Conservation (phyloP, 2,888 invertebrate species). For the Chamaedrilus cognettii region DNA sequence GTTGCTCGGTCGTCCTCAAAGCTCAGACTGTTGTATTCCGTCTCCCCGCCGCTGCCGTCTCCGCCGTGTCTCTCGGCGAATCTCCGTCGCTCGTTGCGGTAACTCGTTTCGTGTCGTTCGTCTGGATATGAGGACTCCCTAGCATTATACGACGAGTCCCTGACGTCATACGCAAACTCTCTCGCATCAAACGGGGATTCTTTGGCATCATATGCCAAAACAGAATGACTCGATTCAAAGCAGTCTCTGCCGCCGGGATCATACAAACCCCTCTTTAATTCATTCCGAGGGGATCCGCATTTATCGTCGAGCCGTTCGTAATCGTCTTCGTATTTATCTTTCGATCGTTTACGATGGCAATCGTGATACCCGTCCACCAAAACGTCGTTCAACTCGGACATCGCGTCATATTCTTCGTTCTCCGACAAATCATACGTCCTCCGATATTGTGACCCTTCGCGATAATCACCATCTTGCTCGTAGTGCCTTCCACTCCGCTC, state of each 20-base stretch:
- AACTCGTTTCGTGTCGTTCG: slow-evolving; percentile 6
- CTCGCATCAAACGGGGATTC: too few species aligned
- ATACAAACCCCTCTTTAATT: too few species aligned
- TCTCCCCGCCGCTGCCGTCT: slow-evolving; percentile 5
- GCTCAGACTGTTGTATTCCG: slow-evolving; percentile 5
- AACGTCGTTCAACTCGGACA: too few species aligned
- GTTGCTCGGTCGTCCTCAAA: slow-evolving; percentile 16
- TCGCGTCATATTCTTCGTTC: background rate
- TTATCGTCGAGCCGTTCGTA: background rate
- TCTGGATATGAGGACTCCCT: background rate
- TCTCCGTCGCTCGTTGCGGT: background rate
- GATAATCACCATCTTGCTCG: background rate
- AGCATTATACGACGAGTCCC: too few species aligned
- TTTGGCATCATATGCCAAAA: too few species aligned
- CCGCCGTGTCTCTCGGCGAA: background rate
- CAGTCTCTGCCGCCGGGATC: too few species aligned
- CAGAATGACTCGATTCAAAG: too few species aligned
- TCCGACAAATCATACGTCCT: background rate
- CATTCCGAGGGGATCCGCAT: too few species aligned
- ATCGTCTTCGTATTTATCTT: background rate
- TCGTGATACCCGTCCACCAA: too few species aligned
- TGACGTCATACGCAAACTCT: background rate
- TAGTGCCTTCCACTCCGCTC: too few species aligned
- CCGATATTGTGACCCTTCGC: background rate
- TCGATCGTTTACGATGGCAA: too few species aligned